Evolutionary conservation across 2,113 vertebrate genomes (phyloP), one percentile per base, ranked within the genome.

Genomic region (Notothenia coriiceps): DNA sequence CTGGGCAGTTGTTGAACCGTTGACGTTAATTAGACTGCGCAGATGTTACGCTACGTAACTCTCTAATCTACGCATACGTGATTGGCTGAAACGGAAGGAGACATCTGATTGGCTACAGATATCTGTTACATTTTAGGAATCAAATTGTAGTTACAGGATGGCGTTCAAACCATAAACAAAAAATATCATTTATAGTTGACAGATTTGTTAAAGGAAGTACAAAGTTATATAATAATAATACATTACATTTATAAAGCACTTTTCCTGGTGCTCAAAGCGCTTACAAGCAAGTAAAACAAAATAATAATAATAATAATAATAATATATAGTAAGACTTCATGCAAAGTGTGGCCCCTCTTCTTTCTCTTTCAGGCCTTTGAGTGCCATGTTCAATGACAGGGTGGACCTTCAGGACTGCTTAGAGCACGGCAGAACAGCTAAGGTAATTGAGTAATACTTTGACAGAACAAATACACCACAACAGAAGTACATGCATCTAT

Each of bases 351-450:
- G 10, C 5, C 76, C 5, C 18, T 72, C 8, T 61, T 77, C 0
- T 49, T 67, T 79, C 10, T 84, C 18, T n/a, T 52, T 46, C 85
- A 99, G 98, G 95, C 98, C 98, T 0, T 91, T 99, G 82, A 93
- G 94, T 0, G 97, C 98, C 72, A 99, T 96, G 74, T 94, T 91
- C 93, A 95, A 92, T 2, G 98, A 99, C 88, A 96, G 94, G 91
- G 92, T 99, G 95, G 98, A 98, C 87, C 96, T 99, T 74, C 98
- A 99, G 92, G 97, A 97, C 89, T 99, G 98, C 89, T 93, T 99
- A 94, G 98, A 99, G 80, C 98, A 99, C 3, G 98, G 98, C 91
- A 94, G 98, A 87, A 98, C 96, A 92, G 98, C 98, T n/a, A 99
- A 99, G 97, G 98, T 99, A 87, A 44, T 8, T 18, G 20, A n/a